Evolutionary conservation across 2,113 vertebrate genomes (phyloP).

Genomic region (Stictonetta naevosa): DNA sequence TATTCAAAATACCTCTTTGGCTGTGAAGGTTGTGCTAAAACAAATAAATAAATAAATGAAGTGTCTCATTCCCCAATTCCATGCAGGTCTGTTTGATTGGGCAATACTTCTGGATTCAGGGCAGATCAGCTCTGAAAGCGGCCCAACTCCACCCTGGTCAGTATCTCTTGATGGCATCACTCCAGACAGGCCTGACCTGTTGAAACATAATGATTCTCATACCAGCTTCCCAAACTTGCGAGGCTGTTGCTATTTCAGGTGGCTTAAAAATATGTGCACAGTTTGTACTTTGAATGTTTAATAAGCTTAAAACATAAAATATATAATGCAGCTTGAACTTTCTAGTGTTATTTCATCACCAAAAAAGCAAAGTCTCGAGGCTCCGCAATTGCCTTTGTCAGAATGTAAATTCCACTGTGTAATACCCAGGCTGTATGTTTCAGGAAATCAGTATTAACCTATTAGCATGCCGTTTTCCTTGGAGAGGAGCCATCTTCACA

Average conservation of each 20-base stretch:
- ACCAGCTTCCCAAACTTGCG: slow-evolving; percentile 25
- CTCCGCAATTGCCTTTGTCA: slow-evolving; percentile 67
- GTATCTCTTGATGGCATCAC: neutral
- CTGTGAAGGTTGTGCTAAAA: neutral
- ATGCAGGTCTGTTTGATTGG: neutral
- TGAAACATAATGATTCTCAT: slow-evolving; percentile 43
- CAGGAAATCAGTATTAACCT: slow-evolving; percentile 78
- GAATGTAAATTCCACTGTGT: slow-evolving; percentile 76
- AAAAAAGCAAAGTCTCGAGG: slow-evolving; percentile 66
- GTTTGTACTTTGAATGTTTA: slow-evolving; percentile 71
- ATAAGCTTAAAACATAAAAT: slow-evolving; percentile 73
- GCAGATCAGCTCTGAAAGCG: neutral
- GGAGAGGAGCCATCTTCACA: slow-evolving; percentile 82
- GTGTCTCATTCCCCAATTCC: neutral
- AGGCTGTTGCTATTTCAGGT: slow-evolving; percentile 75
- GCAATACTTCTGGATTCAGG: neutral
- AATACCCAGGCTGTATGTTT: slow-evolving; percentile 76
- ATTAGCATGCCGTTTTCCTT: slow-evolving; percentile 80
- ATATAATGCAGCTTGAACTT: slow-evolving; percentile 73
- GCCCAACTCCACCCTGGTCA: neutral
- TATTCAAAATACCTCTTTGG: neutral
- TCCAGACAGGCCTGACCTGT: slow-evolving; percentile 14
- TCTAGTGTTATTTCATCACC: slow-evolving; percentile 72
- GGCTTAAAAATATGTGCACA: slow-evolving; percentile 66
- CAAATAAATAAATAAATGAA: neutral